Percentiles rank a stretch among this genome's conserved stretches.
These are phyloP conservation scores for Monopterus albus DNA, from an alignment of 2,113 vertebrate genomes.

Conservation along the genomic window DNA sequence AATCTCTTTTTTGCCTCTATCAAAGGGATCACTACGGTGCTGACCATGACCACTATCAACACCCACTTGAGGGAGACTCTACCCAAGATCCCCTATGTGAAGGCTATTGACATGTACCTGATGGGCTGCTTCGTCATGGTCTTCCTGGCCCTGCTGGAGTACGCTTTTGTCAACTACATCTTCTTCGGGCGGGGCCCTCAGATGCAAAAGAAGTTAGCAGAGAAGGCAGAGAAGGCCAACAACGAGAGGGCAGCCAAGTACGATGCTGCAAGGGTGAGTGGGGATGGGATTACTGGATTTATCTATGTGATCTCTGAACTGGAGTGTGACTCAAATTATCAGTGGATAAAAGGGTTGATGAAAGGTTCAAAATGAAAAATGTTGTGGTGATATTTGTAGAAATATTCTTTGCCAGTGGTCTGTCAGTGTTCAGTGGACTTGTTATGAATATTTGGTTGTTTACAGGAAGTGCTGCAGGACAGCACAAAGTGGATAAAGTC, in stretches of 20 bases:
- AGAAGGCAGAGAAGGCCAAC: slow-evolving; percentile 91
- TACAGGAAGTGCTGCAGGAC: background rate
- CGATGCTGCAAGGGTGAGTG: slow-evolving; percentile 87
- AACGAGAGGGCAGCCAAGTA: slow-evolving; percentile 88
- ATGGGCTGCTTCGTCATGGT: slow-evolving; percentile 95
- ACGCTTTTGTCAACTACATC: slow-evolving; percentile 93
- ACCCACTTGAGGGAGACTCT: slow-evolving; percentile 90
- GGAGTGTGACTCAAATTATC: background rate
- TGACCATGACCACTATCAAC: slow-evolving; percentile 95
- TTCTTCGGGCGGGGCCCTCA: slow-evolving; percentile 92
- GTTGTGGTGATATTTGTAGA: background rate
- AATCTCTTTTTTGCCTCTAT: no score
- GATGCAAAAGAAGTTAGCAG: slow-evolving; percentile 91
- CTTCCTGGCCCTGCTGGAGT: slow-evolving; percentile 92
- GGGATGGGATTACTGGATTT: background rate
- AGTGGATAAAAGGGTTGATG: background rate
- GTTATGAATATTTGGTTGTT: slow-evolving; percentile 1
- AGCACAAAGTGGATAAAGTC: background rate
- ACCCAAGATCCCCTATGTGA: slow-evolving; percentile 92
- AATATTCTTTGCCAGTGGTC: background rate
- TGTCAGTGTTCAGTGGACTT: background rate
- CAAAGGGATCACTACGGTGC: slow-evolving; percentile 90
- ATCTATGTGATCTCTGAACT: background rate
- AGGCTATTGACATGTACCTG: slow-evolving; percentile 94
- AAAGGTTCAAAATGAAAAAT: no score